phyloP scores from a whole-genome alignment of 2,888 invertebrate species.

The Leucania comma region DNA sequence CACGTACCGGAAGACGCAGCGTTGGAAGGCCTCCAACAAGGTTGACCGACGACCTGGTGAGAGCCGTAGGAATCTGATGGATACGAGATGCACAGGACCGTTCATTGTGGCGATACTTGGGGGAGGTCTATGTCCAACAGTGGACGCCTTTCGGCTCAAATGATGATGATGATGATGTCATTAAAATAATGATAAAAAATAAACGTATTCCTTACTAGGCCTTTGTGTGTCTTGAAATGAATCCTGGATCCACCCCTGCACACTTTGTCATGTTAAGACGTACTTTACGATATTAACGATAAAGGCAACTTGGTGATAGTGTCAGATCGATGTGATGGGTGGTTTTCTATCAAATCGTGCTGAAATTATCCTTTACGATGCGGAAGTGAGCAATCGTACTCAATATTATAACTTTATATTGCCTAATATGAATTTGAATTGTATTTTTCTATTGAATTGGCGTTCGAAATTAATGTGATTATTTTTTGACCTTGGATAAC shows the following conservation, averaged over 20 bases:
- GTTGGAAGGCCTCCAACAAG: too few relatives aligned
- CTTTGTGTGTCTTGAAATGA: neutral
- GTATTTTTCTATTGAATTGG: slow-evolving; percentile 8
- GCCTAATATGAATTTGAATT: neutral
- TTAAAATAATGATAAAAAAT: neutral
- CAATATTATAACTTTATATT: slow-evolving; percentile 3
- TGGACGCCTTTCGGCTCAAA: too few relatives aligned
- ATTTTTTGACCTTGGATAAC: slow-evolving; percentile 6
- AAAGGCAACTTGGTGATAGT: slow-evolving; percentile 21
- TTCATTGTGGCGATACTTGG: too few relatives aligned
- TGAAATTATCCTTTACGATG: neutral
- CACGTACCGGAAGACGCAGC: too few relatives aligned
- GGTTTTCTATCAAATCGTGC: slow-evolving; percentile 30
- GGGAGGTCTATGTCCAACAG: too few relatives aligned
- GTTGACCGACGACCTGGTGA: too few relatives aligned
- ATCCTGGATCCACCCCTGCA: neutral
- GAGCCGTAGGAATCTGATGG: too few relatives aligned
- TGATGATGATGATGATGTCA: neutral
- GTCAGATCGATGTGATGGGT: slow-evolving; percentile 34
- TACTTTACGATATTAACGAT: slow-evolving; percentile 50
- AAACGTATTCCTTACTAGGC: neutral
- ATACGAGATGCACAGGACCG: too few relatives aligned
- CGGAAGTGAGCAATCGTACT: slow-evolving; percentile 12
- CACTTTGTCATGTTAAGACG: slow-evolving; percentile 36
- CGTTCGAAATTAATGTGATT: neutral